Base-by-base conservation (phyloP, 2,888 invertebrate species). In the Nasonia oneida region DNA sequence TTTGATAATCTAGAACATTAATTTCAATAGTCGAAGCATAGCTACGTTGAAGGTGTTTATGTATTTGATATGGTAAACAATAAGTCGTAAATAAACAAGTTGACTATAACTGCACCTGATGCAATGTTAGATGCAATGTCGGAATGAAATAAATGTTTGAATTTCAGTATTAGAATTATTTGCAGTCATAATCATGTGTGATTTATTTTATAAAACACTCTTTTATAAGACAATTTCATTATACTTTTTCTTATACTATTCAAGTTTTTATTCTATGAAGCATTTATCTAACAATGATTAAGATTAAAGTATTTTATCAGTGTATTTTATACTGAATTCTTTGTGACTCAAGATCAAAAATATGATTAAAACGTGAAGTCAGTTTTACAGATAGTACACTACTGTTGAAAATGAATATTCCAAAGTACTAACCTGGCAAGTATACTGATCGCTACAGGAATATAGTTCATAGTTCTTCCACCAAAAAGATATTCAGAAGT, bases 361-460 rank as follows among this genome's bases (percentile, higher is more conserved):
- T 29, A 29, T 29, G 29, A 29, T 29, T 29, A 29, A 29, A 29
- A 29, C 1, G 29, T 29, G 29, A 29, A 29, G 29, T 29, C 29
- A 29, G 29, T 29, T 29, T 29, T 29, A 29, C 29, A 29, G 3
- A 29, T 67, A 67, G 4, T 53, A 53, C 2, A 18, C 15, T 53
- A 53, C 15, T 18, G 2, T 74, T 74, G n/a, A 47, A 4, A 74
- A 42, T 12, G 10, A 18, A 12, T 47, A 29, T 33, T 5, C 0
- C 23, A 73, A 18, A n/a, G 8, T 57, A 84, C 78, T 6, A 47
- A 96, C 96, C 96, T 96, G 8, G 97, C 96, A 88, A 96, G 95
- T 14, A 97, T 94, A 37, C 96, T 97, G 92, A 97, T 94, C 0
- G 96, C 95, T 79, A 97, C 95, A 0, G 97, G 97, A 89, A 97